These are phyloP conservation scores for Zaprionus africanus DNA, from an alignment of 1,140 invertebrate genomes.

Conservation along the genomic window DNA sequence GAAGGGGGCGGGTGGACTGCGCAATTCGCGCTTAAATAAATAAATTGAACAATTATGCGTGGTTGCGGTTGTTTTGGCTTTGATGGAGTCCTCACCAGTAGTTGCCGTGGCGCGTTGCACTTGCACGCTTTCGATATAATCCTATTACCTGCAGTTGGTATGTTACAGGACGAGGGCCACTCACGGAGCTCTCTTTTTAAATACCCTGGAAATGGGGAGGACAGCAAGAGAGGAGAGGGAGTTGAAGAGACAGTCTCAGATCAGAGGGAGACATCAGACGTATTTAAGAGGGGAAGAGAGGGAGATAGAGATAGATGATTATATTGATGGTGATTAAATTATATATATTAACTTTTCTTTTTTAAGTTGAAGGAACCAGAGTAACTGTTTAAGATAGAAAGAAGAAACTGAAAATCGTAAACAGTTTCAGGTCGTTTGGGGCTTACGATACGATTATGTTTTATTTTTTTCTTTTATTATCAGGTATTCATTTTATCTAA, in stretches of 20 bases:
- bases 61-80: constrained; percentile 81
- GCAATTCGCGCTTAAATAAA: constrained; percentile 81
- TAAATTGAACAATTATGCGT: constrained; percentile 82
- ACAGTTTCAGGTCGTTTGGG: too few species aligned
- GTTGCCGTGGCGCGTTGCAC: neutral
- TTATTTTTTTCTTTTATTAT: too few species aligned
- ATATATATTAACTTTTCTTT: too few species aligned
- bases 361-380: too few species aligned
- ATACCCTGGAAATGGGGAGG: neutral
- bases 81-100: constrained; percentile 58
- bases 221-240: neutral
- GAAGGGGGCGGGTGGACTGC: neutral
- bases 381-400: too few species aligned
- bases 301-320: too few species aligned
- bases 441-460: too few species aligned
- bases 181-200: neutral
- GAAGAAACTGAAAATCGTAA: too few species aligned
- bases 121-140: constrained; percentile 50
- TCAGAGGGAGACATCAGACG: neutral
- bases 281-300: too few species aligned
- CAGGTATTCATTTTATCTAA: too few species aligned
- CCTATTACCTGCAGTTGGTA: constrained; percentile 60
- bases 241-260: neutral
- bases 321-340: too few species aligned
- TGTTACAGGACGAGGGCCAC: constrained; percentile 1